Conservation (phyloP, 2,797 vertebrate species). For the Bryconaethiops microstoma region DNA sequence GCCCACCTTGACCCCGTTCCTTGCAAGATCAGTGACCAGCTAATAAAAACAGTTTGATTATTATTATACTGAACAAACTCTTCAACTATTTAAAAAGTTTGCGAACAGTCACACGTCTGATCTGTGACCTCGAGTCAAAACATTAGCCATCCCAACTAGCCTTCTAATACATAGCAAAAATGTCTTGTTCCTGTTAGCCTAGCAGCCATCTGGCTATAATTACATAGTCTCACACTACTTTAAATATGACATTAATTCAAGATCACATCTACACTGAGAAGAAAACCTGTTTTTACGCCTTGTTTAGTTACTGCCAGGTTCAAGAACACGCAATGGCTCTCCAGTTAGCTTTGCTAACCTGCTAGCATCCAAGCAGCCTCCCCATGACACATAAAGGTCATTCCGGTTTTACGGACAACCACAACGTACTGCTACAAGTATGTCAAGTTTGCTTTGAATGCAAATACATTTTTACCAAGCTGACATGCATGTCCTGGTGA, state of each 20-base stretch:
- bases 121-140: constrained; percentile 19
- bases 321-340: not conserved
- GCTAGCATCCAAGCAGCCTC: constrained; percentile 27
- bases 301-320: not conserved
- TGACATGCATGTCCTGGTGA: fast-evolving
- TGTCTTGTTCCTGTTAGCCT: not conserved
- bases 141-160: constrained; percentile 8
- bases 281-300: too few species aligned
- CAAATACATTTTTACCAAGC: not conserved
- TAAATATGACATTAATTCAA: too few species aligned
- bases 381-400: constrained; percentile 80
- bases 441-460: not conserved
- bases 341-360: not conserved
- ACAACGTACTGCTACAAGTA: too few species aligned
- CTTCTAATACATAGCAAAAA: not conserved
- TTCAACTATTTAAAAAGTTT: too few species aligned
- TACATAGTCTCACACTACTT: too few species aligned
- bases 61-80: too few species aligned
- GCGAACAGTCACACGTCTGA: too few species aligned
- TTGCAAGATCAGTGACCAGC: not conserved
- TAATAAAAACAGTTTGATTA: too few species aligned
- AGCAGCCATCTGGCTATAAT: not conserved
- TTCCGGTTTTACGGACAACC: constrained; percentile 50
- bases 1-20: not conserved
- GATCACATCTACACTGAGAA: not conserved